Conservation (phyloP, 2,797 vertebrate species). For the Microchirus variegatus region DNA sequence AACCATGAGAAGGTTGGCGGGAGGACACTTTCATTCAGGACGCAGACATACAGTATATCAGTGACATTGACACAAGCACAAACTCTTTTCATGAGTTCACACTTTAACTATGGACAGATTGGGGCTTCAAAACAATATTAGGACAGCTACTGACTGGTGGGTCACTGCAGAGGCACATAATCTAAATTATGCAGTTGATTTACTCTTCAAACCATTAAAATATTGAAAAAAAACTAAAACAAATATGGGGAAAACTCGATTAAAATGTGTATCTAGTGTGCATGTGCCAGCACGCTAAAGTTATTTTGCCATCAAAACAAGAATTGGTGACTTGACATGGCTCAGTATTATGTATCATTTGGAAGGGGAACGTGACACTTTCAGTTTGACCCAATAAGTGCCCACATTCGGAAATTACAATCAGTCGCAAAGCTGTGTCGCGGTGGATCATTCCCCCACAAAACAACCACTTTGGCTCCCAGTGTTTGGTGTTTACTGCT, state of each 20-base stretch:
- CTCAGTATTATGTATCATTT: constrained; percentile 22
- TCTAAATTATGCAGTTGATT: not conserved
- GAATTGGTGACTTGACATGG: constrained; percentile 19
- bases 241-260: not conserved
- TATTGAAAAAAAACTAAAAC: not conserved
- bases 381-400: constrained; percentile 42
- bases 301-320: not conserved
- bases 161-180: too few species aligned
- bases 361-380: constrained; percentile 15
- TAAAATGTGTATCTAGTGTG: not conserved
- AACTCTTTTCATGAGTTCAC: too few species aligned
- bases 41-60: too few species aligned
- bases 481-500: constrained; percentile 44
- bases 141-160: too few species aligned
- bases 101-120: too few species aligned
- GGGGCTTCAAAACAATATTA: too few species aligned
- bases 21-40: too few species aligned
- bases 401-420: constrained; percentile 55
- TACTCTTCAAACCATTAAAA: not conserved
- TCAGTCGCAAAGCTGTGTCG: constrained; percentile 54
- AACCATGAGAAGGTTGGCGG: too few species aligned
- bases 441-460: constrained; percentile 55
- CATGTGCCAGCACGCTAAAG: not conserved
- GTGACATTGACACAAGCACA: too few species aligned
- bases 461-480: constrained; percentile 49